phyloP scores from a whole-genome alignment of 2,888 invertebrate species.

The Keiferia lycopersicella region DNA sequence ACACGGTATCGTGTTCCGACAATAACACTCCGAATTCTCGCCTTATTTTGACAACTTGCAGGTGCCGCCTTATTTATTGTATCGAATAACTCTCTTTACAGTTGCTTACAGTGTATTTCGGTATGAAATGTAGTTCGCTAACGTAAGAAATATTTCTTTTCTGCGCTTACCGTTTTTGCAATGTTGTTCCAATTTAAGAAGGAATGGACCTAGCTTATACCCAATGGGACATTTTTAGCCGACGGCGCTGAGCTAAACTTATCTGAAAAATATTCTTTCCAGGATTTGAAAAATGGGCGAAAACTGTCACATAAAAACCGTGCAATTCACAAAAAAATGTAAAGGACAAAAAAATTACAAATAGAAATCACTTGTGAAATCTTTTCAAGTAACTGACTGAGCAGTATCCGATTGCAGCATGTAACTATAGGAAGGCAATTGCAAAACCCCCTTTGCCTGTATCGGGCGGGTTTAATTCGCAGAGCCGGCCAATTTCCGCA shows the following conservation, averaged over 20 bases:
- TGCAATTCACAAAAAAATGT: not conserved
- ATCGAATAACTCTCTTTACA: slow-evolving; percentile 18
- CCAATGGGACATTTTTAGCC: too few species aligned
- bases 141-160: not conserved
- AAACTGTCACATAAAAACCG: too few species aligned
- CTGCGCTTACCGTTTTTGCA: not conserved
- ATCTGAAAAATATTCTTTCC: too few species aligned
- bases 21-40: slow-evolving; percentile 38
- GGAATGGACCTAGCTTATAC: not conserved
- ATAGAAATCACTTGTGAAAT: too few species aligned
- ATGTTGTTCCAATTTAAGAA: not conserved
- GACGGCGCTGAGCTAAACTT: too few species aligned
- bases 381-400: not conserved
- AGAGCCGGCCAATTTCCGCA: slow-evolving; percentile 67
- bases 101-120: slow-evolving; percentile 15
- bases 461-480: slow-evolving; percentile 59
- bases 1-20: slow-evolving; percentile 35
- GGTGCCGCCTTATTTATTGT: slow-evolving; percentile 36
- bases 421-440: slow-evolving; percentile 38
- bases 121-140: slow-evolving; percentile 8
- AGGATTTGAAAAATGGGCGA: too few species aligned
- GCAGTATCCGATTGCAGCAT: slow-evolving; percentile 3
- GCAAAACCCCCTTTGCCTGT: slow-evolving; percentile 49
- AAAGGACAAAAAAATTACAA: not conserved
- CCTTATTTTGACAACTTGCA: slow-evolving; percentile 39